phyloP scores from a whole-genome alignment of 2,113 vertebrate species.

The Coregonus clupeaformis region DNA sequence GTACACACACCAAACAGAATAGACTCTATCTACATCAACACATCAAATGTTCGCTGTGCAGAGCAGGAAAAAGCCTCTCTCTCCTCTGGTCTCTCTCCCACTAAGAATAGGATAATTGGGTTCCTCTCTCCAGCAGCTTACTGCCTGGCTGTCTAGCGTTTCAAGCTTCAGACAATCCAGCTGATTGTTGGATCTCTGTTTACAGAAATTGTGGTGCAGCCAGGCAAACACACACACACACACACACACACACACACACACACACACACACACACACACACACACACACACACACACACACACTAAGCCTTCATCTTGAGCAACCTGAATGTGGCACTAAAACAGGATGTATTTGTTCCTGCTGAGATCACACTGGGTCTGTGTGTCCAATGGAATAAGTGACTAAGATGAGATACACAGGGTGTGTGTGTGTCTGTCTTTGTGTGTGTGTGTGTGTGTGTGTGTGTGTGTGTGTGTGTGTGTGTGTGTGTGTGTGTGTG shows the following conservation, averaged over 20 bases:
- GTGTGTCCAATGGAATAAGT: conserved; percentile 9
- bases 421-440: not conserved
- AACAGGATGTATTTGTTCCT: conserved; percentile 9
- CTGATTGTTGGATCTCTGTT: conserved; percentile 15
- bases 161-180: conserved; percentile 30
- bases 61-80: conserved; percentile 22
- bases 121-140: conserved; percentile 15
- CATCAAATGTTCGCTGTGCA: not conserved
- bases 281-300: not conserved
- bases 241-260: too few species aligned
- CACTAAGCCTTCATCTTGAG: conserved; percentile 20
- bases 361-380: conserved; percentile 5
- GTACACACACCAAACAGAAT: not conserved
- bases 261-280: not conserved
- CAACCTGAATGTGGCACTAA: conserved; percentile 4
- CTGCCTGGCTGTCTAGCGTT: conserved; percentile 7
- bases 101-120: conserved; percentile 24
- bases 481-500: not conserved
- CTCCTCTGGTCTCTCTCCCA: conserved; percentile 16
- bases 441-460: conserved; percentile 10
- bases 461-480: not conserved
- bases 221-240: not conserved
- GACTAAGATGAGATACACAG: not conserved
- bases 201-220: conserved; percentile 21
- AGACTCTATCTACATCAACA: conserved; percentile 12